These are phyloP conservation scores for Xestia xanthographa DNA, from an alignment of 2,888 invertebrate species.

Conservation along the genomic window DNA sequence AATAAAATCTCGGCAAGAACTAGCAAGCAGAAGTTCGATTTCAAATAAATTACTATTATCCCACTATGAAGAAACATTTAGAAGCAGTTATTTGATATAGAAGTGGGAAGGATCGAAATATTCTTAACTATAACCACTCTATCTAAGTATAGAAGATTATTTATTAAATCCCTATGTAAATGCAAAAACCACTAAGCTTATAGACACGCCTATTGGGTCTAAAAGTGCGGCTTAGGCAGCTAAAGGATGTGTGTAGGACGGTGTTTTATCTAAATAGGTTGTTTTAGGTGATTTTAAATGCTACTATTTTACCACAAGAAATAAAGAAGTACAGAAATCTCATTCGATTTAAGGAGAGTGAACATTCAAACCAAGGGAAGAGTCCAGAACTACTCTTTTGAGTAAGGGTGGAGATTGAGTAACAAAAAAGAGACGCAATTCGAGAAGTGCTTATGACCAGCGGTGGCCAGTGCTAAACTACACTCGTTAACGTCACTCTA, in stretches of 20 bases:
- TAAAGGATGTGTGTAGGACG: conserved; percentile 47
- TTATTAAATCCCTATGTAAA: conserved; percentile 7
- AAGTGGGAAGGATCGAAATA: background rate
- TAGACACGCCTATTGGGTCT: conserved; percentile 2
- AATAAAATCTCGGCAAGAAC: background rate
- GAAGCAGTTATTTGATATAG: conserved; percentile 10
- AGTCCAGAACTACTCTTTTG: no score
- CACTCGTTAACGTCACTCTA: no score
- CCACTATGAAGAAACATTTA: background rate
- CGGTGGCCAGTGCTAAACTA: no score
- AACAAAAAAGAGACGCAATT: no score
- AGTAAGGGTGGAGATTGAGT: no score
- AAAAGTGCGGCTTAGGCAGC: conserved; percentile 25
- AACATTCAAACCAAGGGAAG: no score
- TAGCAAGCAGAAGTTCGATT: background rate
- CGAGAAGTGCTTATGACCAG: no score
- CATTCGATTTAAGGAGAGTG: background rate
- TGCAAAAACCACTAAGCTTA: conserved; percentile 16
- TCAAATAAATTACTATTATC: background rate
- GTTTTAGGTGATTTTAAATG: background rate
- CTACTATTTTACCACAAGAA: background rate
- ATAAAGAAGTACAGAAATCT: background rate
- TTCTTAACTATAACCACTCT: background rate
- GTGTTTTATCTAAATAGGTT: conserved; percentile 13
- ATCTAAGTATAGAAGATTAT: conserved; percentile 11